Conservation (phyloP, 2,113 vertebrate species). For the Megatriorchis doriae region DNA sequence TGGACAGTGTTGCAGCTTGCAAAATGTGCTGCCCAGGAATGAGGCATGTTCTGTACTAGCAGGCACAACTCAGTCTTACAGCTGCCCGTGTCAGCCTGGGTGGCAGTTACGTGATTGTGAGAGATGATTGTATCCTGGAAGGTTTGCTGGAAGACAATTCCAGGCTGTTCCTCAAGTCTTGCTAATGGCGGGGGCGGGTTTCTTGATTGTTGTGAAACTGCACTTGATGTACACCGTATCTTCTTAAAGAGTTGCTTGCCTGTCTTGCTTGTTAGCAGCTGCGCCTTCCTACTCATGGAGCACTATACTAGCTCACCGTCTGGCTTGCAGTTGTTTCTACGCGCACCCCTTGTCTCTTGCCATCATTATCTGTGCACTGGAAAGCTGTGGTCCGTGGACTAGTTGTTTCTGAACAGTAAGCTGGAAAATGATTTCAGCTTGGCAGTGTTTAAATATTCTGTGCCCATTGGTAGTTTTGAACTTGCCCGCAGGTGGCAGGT, state of each 20-base stretch:
- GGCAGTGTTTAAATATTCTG: background rate
- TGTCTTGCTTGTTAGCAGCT: background rate
- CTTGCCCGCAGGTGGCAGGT: background rate
- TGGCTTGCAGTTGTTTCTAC: background rate
- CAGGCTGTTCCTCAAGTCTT: background rate
- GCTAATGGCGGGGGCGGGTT: background rate
- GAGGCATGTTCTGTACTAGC: background rate
- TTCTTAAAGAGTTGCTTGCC: background rate
- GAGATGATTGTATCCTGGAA: background rate
- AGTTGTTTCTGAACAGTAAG: background rate
- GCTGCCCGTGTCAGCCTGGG: background rate
- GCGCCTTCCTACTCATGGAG: background rate
- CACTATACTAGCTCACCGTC: accelerated
- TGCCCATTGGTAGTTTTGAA: background rate
- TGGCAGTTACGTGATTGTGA: accelerated
- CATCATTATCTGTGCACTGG: accelerated
- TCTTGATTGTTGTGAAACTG: background rate
- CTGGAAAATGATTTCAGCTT: background rate
- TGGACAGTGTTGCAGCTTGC: background rate
- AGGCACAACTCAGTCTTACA: background rate
- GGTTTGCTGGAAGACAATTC: background rate
- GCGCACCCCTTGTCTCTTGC: background rate
- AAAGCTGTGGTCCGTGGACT: background rate
- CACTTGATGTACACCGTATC: accelerated
- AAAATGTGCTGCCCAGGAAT: background rate